phyloP scores from a whole-genome alignment of 2,888 invertebrate species.

The Eristalinus aeneus region DNA sequence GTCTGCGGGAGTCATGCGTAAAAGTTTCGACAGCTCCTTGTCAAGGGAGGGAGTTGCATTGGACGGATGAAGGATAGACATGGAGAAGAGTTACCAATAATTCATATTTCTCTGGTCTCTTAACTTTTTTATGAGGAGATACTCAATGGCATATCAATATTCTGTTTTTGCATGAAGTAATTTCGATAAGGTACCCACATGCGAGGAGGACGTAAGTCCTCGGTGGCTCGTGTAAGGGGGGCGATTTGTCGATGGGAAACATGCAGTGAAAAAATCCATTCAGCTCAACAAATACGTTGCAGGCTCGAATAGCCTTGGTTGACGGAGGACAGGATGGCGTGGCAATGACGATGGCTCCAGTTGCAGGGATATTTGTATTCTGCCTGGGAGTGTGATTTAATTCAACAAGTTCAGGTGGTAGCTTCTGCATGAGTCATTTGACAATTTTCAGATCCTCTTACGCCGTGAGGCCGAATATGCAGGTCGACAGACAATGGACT shows the following conservation, averaged over 20 bases:
- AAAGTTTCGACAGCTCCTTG: slow-evolving; percentile 29
- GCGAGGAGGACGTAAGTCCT: background rate
- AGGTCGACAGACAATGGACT: background rate
- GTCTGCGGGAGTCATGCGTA: slow-evolving; percentile 52
- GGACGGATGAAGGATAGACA: slow-evolving; percentile 1
- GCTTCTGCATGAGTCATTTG: background rate
- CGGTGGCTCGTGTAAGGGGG: background rate
- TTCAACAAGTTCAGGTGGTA: slow-evolving; percentile 1
- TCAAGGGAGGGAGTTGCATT: slow-evolving; percentile 1
- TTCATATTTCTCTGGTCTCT: slow-evolving; percentile 6
- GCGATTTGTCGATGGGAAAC: background rate
- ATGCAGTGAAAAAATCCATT: background rate
- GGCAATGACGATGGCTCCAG: background rate
- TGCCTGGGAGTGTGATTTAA: background rate
- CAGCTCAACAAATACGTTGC: background rate
- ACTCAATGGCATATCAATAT: slow-evolving; percentile 24
- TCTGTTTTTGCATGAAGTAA: slow-evolving; percentile 12
- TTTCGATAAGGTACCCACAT: background rate
- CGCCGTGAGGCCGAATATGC: background rate
- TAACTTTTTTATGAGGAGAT: background rate
- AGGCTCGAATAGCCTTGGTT: background rate
- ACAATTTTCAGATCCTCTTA: background rate
- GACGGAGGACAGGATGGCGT: background rate
- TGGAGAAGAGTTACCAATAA: slow-evolving; percentile 1
- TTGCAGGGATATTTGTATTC: background rate